Evolutionary conservation across 2,113 vertebrate species (phyloP).

Genomic region (Thunnus thynnus): DNA sequence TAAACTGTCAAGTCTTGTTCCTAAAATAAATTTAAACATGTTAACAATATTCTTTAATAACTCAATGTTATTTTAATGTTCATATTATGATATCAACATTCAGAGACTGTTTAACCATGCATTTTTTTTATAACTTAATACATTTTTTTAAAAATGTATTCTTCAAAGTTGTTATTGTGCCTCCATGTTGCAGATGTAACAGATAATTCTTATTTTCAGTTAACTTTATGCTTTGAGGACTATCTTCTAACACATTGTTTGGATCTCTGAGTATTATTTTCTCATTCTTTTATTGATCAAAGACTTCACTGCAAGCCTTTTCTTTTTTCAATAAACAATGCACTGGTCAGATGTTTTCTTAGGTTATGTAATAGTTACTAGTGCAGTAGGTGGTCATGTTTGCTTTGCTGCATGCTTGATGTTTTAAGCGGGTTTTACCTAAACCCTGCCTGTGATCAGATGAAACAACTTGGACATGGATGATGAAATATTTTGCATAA

Average conservation of each 20-base stretch:
- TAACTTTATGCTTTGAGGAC: not conserved
- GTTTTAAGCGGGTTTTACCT: slow-evolving; percentile 16
- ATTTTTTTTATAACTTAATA: not conserved
- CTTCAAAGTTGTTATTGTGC: not conserved
- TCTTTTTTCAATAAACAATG: slow-evolving; percentile 53
- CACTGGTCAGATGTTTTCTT: slow-evolving; percentile 55
- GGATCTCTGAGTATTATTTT: not conserved
- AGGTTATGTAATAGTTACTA: slow-evolving; percentile 49
- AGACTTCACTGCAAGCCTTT: slow-evolving; percentile 1
- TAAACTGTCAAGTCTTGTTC: not conserved
- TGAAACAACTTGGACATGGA: not conserved
- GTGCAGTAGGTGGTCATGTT: slow-evolving; percentile 29
- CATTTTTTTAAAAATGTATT: not conserved
- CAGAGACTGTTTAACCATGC: no score
- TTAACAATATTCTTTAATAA: not conserved
- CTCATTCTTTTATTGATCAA: not conserved
- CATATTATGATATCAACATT: not conserved
- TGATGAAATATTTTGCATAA: not conserved
- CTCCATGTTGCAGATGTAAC: not conserved
- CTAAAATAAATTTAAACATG: not conserved
- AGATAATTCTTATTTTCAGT: not conserved
- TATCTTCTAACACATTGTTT: not conserved
- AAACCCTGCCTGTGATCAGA: not conserved
- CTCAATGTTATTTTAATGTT: not conserved
- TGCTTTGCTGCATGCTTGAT: slow-evolving; percentile 19